phyloP scores from a whole-genome alignment of 2,113 vertebrate species.

The Talpa occidentalis region DNA sequence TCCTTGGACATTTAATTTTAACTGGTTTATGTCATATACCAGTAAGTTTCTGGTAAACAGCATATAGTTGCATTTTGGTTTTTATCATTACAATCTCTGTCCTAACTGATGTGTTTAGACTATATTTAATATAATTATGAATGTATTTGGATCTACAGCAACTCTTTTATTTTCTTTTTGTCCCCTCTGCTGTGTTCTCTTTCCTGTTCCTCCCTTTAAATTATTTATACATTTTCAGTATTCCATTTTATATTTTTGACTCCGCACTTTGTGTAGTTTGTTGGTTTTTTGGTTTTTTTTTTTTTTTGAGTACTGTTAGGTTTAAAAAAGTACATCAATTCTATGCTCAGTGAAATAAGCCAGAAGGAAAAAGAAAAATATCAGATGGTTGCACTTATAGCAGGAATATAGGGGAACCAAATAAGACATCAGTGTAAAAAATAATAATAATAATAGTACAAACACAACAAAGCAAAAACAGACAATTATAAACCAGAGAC shows the following conservation, averaged over 20 bases:
- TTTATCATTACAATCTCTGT: neutral
- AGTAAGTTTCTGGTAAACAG: neutral
- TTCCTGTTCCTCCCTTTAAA: neutral
- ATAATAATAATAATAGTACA: no score
- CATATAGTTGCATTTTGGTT: neutral
- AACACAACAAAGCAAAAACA: no score
- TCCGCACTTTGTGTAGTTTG: neutral
- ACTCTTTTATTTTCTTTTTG: neutral
- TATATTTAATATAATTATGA: neutral
- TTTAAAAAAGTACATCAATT: neutral
- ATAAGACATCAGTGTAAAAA: no score
- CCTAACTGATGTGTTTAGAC: neutral
- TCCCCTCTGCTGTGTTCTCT: neutral
- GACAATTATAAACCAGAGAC: no score
- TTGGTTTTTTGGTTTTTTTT: no score
- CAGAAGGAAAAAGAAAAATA: no score
- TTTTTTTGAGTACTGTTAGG: neutral
- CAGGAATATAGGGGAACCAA: no score
- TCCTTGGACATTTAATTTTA: conserved; percentile 27
- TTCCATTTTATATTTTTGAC: neutral
- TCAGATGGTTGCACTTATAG: no score
- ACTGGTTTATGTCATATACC: neutral
- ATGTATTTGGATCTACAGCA: neutral
- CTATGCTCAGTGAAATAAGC: no score
- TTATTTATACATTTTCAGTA: conserved; percentile 17